phyloP scores from a whole-genome alignment of 2,797 vertebrate species.

The Labroides dimidiatus region DNA sequence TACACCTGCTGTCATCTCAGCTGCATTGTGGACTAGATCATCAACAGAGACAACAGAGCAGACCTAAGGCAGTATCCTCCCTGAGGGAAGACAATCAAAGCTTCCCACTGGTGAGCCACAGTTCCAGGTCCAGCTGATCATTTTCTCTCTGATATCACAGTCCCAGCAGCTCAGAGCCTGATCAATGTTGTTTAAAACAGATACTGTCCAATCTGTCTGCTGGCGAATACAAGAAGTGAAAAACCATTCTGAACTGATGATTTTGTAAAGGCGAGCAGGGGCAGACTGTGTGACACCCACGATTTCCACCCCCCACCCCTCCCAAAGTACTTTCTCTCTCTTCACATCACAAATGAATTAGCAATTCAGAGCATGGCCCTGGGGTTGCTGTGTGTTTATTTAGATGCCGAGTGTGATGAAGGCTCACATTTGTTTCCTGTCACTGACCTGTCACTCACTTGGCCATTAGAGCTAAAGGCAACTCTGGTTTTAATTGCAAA shows the following conservation, averaged over 20 bases:
- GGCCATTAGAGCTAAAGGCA: conserved; percentile 63
- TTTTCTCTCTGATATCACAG: conserved; percentile 76
- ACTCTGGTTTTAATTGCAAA: conserved; percentile 62
- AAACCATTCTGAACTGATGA: conserved; percentile 78
- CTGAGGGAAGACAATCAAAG: conserved; percentile 79
- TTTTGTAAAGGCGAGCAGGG: conserved; percentile 67
- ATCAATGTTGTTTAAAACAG: conserved; percentile 80
- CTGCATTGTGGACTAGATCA: conserved; percentile 42
- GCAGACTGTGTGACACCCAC: conserved; percentile 57
- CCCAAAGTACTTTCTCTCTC: conserved; percentile 49
- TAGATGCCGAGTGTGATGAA: conserved; percentile 80
- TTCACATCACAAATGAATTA: conserved; percentile 76
- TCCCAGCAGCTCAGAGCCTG: conserved; percentile 68
- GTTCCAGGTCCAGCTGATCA: conserved; percentile 74
- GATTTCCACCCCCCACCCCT: conserved; percentile 38
- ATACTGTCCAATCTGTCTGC: conserved; percentile 66
- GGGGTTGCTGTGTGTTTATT: conserved; percentile 76
- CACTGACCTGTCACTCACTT: conserved; percentile 81
- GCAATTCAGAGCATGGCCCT: conserved; percentile 79
- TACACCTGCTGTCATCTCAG: conserved; percentile 36
- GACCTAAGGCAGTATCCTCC: conserved; percentile 51
- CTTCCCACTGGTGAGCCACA: conserved; percentile 72
- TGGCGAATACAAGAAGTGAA: conserved; percentile 48
- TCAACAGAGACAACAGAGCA: conserved; percentile 58
- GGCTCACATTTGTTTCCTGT: conserved; percentile 85